Conservation (phyloP, 2,113 vertebrate species). For the Callithrix jacchus region DNA sequence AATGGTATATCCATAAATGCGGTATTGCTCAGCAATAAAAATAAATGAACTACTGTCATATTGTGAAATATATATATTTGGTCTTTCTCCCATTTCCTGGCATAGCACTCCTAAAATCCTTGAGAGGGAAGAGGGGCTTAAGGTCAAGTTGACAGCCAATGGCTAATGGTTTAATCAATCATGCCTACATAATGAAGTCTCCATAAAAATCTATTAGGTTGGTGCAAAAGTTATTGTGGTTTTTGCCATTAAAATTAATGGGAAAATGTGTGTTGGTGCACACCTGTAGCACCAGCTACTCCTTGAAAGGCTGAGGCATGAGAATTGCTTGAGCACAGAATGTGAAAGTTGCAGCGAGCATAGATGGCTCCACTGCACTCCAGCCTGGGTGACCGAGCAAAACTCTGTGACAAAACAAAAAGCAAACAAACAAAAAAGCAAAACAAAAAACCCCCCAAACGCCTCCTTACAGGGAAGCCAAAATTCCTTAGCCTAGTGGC, state of each 20-base stretch:
- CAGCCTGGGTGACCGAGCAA: too few relatives aligned
- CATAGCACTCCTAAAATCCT: background rate
- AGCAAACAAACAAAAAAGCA: too few relatives aligned
- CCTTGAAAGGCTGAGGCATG: too few relatives aligned
- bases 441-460: background rate
- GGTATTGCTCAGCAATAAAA: background rate
- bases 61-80: background rate
- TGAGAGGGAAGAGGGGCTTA: background rate
- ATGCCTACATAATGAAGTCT: background rate
- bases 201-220: background rate
- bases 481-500: background rate
- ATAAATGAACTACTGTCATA: background rate
- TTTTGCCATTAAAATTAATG: too few relatives aligned
- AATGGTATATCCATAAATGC: background rate
- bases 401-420: too few relatives aligned
- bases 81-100: background rate
- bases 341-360: too few relatives aligned
- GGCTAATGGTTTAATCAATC: background rate
- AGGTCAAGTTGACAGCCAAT: background rate
- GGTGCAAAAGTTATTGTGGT: too few relatives aligned
- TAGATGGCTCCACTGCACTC: too few relatives aligned
- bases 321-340: too few relatives aligned
- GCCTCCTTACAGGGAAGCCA: background rate
- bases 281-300: too few relatives aligned
- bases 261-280: too few relatives aligned